phyloP scores from a whole-genome alignment of 2,888 invertebrate genomes.

The Ptychoptera contaminata region DNA sequence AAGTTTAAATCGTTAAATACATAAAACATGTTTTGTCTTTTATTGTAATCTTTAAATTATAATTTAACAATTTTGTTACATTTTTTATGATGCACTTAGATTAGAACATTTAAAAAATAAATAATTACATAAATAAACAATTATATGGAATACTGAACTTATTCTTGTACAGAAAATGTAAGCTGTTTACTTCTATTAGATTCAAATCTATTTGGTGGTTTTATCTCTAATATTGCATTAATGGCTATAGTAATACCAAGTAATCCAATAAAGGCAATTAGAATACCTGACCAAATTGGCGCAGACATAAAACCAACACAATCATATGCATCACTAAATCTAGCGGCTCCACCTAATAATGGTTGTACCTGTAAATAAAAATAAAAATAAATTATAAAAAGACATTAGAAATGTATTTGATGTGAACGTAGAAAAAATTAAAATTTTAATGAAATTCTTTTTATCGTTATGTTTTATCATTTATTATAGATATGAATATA shows the following conservation, averaged over 20 bases:
- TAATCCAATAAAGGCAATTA: constrained; percentile 61
- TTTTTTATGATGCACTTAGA: too few species aligned
- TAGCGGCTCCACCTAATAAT: constrained; percentile 34
- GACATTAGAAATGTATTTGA: not conserved
- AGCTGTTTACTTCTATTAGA: constrained; percentile 89
- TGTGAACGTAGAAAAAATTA: not conserved
- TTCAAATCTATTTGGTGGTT: constrained; percentile 93
- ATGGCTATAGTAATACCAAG: constrained; percentile 67
- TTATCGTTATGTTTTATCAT: too few species aligned
- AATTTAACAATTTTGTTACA: too few species aligned
- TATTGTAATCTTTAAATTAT: too few species aligned
- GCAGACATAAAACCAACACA: constrained; percentile 83
- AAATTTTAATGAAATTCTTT: too few species aligned
- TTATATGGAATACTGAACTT: too few species aligned
- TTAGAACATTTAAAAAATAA: too few species aligned
- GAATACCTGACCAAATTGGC: constrained; percentile 84
- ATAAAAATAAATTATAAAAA: not conserved
- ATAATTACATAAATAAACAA: too few species aligned
- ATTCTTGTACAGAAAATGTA: constrained; percentile 62
- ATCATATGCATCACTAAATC: constrained; percentile 66
- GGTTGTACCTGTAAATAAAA: constrained; percentile 34
- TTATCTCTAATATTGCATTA: constrained; percentile 79
- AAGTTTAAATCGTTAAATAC: too few species aligned
- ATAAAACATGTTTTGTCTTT: too few species aligned
- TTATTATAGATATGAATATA: too few species aligned